Percentiles rank a stretch among this genome's conserved stretches.
Evolutionary conservation across 1,140 invertebrate genomes (phyloP).

Genomic region (Coptotermes formosanus): DNA sequence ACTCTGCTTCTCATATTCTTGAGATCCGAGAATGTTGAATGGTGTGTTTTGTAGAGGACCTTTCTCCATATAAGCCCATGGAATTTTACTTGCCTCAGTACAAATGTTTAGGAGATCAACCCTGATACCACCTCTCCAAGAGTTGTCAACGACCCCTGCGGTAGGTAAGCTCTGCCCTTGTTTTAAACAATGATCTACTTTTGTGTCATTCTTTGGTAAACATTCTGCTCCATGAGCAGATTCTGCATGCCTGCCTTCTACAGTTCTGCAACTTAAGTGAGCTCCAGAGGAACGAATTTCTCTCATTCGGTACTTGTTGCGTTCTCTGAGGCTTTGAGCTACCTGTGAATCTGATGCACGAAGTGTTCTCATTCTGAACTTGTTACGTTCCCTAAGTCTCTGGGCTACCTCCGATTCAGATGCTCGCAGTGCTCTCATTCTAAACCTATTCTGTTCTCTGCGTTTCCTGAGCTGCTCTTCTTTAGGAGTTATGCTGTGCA

Average conservation of each 20-base stretch:
- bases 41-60: not conserved
- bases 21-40: not conserved
- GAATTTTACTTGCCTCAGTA: not conserved
- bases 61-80: not conserved
- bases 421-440: not conserved
- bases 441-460: not conserved
- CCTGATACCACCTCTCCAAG: not conserved
- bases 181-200: not conserved
- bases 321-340: not conserved
- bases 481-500: not conserved
- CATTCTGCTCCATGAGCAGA: not conserved
- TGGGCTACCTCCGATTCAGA: not conserved
- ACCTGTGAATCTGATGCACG: constrained; percentile 2
- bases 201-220: not conserved
- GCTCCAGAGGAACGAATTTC: not conserved
- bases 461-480: not conserved
- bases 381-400: constrained; percentile 5
- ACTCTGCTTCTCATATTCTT: not conserved
- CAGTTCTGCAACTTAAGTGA: not conserved
- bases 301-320: constrained; percentile 14
- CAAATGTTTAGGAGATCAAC: not conserved
- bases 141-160: not conserved
- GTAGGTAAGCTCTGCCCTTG: not conserved
- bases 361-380: constrained; percentile 6
- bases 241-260: not conserved